phyloP scores from a whole-genome alignment of 2,888 invertebrate genomes.

The Chydorus sphaericus region DNA sequence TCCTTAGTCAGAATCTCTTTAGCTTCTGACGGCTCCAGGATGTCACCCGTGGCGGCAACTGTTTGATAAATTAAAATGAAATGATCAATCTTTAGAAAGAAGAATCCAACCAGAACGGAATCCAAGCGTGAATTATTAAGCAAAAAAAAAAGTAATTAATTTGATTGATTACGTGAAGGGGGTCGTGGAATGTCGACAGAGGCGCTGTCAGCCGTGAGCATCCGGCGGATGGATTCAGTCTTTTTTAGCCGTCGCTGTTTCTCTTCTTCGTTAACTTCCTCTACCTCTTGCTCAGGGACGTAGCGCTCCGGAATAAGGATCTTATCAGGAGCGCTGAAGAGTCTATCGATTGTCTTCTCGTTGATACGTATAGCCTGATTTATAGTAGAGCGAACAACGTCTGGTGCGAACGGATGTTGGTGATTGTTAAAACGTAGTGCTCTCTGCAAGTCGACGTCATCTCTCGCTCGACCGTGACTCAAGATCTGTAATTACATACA shows the following conservation, averaged over 20 bases:
- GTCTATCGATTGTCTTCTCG: constrained; percentile 68
- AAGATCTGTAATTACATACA: constrained; percentile 25
- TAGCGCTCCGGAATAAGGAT: constrained; percentile 84
- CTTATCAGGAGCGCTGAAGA: constrained; percentile 75
- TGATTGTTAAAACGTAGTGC: constrained; percentile 59
- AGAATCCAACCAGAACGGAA: background rate
- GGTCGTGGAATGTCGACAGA: constrained; percentile 7
- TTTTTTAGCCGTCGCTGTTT: constrained; percentile 67
- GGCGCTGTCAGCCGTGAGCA: constrained; percentile 30
- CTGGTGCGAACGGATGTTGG: constrained; percentile 56
- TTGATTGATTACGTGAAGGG: constrained; percentile 3
- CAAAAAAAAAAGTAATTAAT: background rate
- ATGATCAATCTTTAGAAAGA: background rate
- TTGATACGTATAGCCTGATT: constrained; percentile 50
- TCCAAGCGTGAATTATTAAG: background rate
- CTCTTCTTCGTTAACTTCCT: constrained; percentile 71
- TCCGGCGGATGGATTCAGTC: constrained; percentile 79
- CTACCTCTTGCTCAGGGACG: constrained; percentile 63
- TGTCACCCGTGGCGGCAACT: constrained; percentile 1
- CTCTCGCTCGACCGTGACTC: constrained; percentile 46
- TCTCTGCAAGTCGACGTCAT: constrained; percentile 75
- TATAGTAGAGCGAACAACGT: constrained; percentile 69
- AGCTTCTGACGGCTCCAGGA: constrained; percentile 17
- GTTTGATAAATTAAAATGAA: background rate
- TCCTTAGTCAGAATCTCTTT: constrained; percentile 47